Evolutionary conservation across 2,113 vertebrate genomes (phyloP).

Genomic region (Thamnophis sirtalis): DNA sequence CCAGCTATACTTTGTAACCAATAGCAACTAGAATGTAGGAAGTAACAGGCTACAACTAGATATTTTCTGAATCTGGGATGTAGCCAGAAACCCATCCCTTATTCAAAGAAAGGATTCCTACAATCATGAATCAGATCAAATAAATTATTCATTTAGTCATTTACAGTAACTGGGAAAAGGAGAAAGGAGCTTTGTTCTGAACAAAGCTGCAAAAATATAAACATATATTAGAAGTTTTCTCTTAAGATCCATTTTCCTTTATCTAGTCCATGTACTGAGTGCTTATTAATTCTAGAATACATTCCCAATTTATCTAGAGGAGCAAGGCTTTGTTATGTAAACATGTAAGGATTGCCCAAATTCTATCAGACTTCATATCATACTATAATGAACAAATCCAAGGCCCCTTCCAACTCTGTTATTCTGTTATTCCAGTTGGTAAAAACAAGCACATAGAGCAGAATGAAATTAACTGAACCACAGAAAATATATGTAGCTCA

Average conservation of each 20-base stretch:
- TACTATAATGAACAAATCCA: neutral
- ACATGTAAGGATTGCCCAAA: neutral
- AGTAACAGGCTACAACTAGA: neutral
- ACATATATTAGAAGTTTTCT: neutral
- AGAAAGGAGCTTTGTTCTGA: neutral
- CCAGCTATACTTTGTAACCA: slow-evolving; percentile 50
- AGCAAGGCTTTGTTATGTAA: neutral
- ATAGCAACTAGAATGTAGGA: slow-evolving; percentile 45
- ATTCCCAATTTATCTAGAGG: neutral
- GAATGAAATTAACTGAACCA: neutral
- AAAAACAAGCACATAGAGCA: neutral
- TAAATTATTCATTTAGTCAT: neutral
- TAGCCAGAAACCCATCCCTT: neutral
- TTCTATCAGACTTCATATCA: neutral
- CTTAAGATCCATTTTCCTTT: neutral
- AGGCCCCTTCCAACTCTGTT: too few relatives aligned
- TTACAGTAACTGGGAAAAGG: neutral
- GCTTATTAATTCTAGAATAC: neutral
- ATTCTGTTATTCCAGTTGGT: neutral
- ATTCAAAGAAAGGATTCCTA: slow-evolving; percentile 12
- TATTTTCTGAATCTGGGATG: slow-evolving; percentile 29
- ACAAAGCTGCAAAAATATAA: neutral
- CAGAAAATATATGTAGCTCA: neutral
- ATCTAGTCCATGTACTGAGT: neutral
- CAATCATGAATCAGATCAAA: neutral